A percentile compares a stretch with the other conserved stretches of the same genome.
phyloP scores from a whole-genome alignment of 2,797 vertebrate genomes.

The Taenioides sp. region DNA sequence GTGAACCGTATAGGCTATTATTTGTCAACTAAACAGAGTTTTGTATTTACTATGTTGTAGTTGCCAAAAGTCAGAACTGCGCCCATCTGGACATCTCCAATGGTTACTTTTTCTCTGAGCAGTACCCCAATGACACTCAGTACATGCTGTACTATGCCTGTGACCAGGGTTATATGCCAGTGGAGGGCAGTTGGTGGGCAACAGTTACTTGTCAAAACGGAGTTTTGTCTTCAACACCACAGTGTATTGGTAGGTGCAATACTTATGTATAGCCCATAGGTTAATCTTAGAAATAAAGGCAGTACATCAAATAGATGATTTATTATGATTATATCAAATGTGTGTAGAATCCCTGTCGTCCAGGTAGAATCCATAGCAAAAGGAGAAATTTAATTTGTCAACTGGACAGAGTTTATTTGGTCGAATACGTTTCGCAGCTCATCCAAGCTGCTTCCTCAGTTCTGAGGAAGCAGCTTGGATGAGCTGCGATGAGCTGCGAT shows the following conservation, averaged over 20 bases:
- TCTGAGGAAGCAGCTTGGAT: no score
- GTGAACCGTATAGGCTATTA: neutral
- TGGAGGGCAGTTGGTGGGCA: conserved; percentile 55
- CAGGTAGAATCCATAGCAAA: no score
- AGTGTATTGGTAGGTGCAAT: conserved; percentile 55
- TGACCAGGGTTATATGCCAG: conserved; percentile 38
- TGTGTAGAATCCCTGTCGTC: no score
- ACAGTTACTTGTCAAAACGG: conserved; percentile 40
- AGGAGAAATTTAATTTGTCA: no score
- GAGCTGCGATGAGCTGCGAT: no score
- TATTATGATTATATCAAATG: no score
- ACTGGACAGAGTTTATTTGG: no score
- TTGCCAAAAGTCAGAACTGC: conserved; percentile 30
- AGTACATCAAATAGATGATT: no score
- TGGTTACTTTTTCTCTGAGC: conserved; percentile 35
- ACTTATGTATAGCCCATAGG: neutral
- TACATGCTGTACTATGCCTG: conserved; percentile 47
- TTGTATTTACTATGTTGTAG: neutral
- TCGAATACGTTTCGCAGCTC: no score
- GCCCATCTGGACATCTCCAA: accelerated
- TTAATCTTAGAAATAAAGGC: neutral
- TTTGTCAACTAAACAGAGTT: neutral
- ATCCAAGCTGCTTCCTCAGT: no score
- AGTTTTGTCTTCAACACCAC: conserved; percentile 35
- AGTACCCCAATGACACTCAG: accelerated